Conservation (phyloP, 2,797 vertebrate genomes). For the Distichodus sexfasciatus region DNA sequence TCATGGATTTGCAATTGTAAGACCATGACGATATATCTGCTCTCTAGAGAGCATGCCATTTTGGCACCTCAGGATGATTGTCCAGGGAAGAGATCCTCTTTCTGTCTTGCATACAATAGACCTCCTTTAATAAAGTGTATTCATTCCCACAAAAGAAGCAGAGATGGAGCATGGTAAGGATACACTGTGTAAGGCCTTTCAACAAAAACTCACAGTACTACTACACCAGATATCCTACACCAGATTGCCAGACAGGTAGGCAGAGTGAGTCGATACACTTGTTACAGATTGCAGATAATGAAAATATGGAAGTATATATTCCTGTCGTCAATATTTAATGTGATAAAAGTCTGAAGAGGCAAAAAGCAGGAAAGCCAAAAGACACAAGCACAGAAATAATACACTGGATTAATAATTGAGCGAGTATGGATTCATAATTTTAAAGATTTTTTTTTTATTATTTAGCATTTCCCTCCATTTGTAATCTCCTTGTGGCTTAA, state of each 20-base stretch:
- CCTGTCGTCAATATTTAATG: conserved; percentile 50
- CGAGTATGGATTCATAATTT: conserved; percentile 42
- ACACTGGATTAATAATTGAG: conserved; percentile 51
- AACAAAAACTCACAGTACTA: too few species aligned
- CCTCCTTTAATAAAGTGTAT: neutral
- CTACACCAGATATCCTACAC: conserved; percentile 27
- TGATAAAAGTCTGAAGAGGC: conserved; percentile 38
- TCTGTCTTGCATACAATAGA: neutral
- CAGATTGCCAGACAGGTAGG: conserved; percentile 16
- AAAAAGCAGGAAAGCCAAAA: conserved; percentile 36
- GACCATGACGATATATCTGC: too few species aligned
- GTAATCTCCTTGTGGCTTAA: conserved; percentile 14
- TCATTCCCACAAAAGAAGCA: too few species aligned
- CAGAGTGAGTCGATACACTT: conserved; percentile 48
- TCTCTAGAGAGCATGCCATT: neutral
- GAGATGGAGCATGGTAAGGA: too few species aligned
- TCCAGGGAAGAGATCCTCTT: neutral
- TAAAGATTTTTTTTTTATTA: conserved; percentile 13
- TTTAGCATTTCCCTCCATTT: conserved; percentile 18
- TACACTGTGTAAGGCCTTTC: neutral
- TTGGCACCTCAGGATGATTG: neutral
- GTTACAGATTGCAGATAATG: conserved; percentile 56
- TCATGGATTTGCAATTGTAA: too few species aligned
- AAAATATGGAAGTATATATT: conserved; percentile 56
- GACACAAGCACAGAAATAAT: conserved; percentile 47